A percentile compares a stretch with the other conserved stretches of the same genome.
These are phyloP conservation scores for Tokudaia tokunoshimensis DNA, from an alignment of 2,797 vertebrate genomes.

Conservation along the genomic window DNA sequence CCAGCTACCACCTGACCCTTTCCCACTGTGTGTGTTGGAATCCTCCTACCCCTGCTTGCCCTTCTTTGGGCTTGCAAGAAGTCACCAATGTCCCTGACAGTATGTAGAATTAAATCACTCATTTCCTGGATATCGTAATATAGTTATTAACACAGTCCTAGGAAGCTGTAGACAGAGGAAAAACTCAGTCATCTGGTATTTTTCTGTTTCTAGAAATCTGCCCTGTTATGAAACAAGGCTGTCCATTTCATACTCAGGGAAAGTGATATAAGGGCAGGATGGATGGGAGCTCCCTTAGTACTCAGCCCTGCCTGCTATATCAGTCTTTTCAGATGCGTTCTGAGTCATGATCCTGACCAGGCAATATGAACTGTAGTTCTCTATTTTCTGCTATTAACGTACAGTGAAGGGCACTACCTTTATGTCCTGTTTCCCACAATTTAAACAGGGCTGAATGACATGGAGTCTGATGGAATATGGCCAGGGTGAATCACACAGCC, in stretches of 20 bases:
- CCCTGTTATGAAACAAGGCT: neutral
- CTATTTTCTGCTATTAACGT: constrained; percentile 1
- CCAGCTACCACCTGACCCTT: neutral
- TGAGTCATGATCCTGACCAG: constrained; percentile 18
- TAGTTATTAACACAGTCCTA: neutral
- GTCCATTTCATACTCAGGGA: constrained; percentile 4
- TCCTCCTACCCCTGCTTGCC: neutral
- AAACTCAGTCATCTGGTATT: neutral
- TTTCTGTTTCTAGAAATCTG: constrained; percentile 38
- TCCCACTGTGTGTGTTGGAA: neutral
- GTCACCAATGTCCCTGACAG: neutral
- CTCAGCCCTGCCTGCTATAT: neutral
- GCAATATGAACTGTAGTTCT: neutral
- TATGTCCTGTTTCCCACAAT: neutral
- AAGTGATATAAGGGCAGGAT: neutral
- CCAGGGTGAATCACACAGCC: neutral
- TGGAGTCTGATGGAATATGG: neutral
- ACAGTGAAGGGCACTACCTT: neutral
- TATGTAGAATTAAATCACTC: neutral
- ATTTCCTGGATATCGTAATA: neutral
- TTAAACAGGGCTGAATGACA: neutral
- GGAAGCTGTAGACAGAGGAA: neutral
- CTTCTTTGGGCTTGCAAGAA: neutral
- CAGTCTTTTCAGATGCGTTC: constrained; percentile 14
- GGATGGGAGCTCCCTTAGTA: neutral